Evolutionary conservation across 2,797 vertebrate species (phyloP).

Genomic region (Coreius guichenoti): DNA sequence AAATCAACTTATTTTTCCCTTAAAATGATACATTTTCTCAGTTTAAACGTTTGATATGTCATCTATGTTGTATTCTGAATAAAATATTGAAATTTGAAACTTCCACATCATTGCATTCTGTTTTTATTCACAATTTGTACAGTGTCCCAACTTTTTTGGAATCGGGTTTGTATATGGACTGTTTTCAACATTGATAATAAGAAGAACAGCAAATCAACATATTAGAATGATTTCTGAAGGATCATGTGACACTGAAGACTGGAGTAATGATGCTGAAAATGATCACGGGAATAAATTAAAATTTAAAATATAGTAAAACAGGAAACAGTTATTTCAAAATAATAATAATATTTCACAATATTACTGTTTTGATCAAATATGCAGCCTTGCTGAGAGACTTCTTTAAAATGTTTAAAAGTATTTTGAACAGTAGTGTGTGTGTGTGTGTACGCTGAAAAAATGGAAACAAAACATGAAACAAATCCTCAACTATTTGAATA

Average conservation of each 20-base stretch:
- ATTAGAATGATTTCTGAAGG: neutral
- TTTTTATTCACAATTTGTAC: too few species aligned
- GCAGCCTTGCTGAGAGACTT: neutral
- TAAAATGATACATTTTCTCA: too few species aligned
- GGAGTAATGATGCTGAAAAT: neutral
- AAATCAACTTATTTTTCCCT: too few species aligned
- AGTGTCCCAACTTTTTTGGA: too few species aligned
- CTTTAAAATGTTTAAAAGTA: neutral
- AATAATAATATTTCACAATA: neutral
- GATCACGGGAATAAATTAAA: neutral
- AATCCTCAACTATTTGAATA: neutral
- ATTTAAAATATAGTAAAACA: neutral
- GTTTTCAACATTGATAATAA: neutral
- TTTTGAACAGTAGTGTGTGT: neutral
- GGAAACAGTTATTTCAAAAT: neutral
- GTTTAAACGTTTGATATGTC: too few species aligned
- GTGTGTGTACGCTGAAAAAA: neutral
- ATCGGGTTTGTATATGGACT: too few species aligned
- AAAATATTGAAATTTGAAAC: too few species aligned
- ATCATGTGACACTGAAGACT: neutral
- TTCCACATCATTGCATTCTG: too few species aligned
- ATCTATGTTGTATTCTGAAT: too few species aligned
- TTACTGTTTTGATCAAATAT: neutral
- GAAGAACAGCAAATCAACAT: neutral
- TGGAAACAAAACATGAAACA: neutral